Base-by-base conservation (phyloP, 2,888 invertebrate species). In the Neoitamus cyanurus region DNA sequence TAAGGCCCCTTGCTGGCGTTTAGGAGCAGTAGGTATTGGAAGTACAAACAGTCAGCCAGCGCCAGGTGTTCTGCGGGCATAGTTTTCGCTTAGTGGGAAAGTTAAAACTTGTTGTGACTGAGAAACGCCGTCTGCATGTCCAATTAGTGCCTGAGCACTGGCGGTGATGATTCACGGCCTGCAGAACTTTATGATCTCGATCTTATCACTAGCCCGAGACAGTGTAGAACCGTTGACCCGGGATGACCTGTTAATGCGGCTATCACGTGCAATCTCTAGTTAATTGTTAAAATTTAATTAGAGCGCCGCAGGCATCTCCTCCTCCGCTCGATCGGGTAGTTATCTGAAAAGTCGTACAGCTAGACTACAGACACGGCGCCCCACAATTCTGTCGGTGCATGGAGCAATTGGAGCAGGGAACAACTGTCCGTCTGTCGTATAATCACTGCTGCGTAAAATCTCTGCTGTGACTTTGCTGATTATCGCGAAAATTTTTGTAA, bases 381-480 rank as follows among this genome's bases (percentile, higher is more conserved):
- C 58, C 58, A 20, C 2, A 25, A 20, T 20, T 9, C 58, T 58
- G 4, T 20, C 9, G 9, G 15, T 25, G 15, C 58, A 58, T n/a
- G n/a, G 25, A 6, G 48, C 3, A 6, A 58, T 20, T 20, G 20
- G 20, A 58, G 25, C 58, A 58, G 25, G 5, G n/a, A 4, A 6
- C 20, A 25, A 58, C 3, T 7, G 4, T 25, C 58, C 15, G 5
- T 58, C n/a, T 58, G 25, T 20, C n/a, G n/a, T 36, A 34, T 15
- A 73, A 73, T 73, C 13, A 34, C 15, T 37, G 9, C 73, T 73
- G 73, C 73, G 73, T 73, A 73, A 36, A 73, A 70, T 70, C 70
- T 31, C 5, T 58, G 25, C 58, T 58, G 58, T 58, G 15, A 15
- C 58, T 42, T 42, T 3, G 0, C 2, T 25, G 58, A 25, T 25